Percentiles rank a stretch among this genome's conserved stretches.
These are phyloP conservation scores for Setipinna tenuifilis DNA, from an alignment of 2,797 vertebrate genomes.

Conservation along the genomic window DNA sequence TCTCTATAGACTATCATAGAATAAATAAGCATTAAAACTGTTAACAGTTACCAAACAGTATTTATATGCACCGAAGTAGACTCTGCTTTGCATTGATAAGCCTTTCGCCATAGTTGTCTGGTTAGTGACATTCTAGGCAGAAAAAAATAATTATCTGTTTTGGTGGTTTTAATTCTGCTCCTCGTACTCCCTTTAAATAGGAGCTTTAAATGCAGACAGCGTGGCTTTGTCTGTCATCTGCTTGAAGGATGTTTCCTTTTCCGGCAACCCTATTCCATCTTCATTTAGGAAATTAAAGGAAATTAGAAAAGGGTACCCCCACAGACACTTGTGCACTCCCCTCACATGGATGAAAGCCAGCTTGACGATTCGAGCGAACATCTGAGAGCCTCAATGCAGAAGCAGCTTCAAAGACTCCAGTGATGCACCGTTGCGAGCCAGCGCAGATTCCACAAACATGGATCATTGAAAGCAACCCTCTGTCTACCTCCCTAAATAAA, in stretches of 20 bases:
- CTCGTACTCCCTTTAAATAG: conserved; percentile 27
- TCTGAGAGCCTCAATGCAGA: background rate
- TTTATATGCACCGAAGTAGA: conserved; percentile 13
- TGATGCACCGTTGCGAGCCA: background rate
- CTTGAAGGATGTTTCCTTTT: background rate
- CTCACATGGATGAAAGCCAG: background rate
- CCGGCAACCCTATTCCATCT: background rate
- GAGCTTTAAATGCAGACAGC: conserved; percentile 24
- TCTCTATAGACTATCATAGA: conserved; percentile 36
- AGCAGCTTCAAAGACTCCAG: background rate
- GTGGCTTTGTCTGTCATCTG: conserved; percentile 28
- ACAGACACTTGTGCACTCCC: background rate
- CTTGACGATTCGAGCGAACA: background rate
- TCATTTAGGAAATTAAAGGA: background rate
- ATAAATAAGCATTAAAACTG: conserved; percentile 23
- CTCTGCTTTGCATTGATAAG: conserved; percentile 14
- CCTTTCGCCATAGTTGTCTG: conserved; percentile 2
- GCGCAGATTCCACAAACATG: background rate
- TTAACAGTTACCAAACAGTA: background rate
- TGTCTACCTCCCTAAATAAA: no score
- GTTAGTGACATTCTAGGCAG: background rate
- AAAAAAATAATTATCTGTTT: conserved; percentile 18
- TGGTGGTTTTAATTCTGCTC: conserved; percentile 34
- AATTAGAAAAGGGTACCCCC: conserved; percentile 15
- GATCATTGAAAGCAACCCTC: background rate